Evolutionary conservation across 2,888 invertebrate genomes (phyloP).

Genomic region (Hecatera dysodea): DNA sequence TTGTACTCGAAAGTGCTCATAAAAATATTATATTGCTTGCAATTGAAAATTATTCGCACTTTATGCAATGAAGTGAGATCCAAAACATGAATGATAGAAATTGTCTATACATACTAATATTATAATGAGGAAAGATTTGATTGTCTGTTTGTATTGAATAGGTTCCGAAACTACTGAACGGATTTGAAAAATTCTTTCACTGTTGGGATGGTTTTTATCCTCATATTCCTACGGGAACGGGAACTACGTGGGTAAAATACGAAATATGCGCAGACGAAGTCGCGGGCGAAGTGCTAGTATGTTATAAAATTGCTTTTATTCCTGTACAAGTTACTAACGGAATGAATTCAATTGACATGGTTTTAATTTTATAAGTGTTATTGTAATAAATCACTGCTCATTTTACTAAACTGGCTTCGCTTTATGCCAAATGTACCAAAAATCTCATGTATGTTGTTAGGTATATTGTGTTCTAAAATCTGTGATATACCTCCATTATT

Average conservation of each 20-base stretch:
- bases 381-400: neutral
- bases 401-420: neutral
- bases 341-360: neutral
- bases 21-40: neutral
- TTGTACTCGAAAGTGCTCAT: conserved; percentile 3
- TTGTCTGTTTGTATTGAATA: no score
- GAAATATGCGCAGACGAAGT: no score
- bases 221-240: no score
- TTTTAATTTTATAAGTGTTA: neutral
- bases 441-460: conserved; percentile 16
- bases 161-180: no score
- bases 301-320: neutral
- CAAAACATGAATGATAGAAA: neutral
- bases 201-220: no score
- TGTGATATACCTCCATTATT: conserved; percentile 48
- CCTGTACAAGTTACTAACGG: no score
- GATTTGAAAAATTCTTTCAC: no score
- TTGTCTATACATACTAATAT: no score
- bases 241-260: no score
- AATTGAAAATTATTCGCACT: neutral
- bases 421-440: conserved; percentile 7
- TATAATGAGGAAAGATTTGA: no score
- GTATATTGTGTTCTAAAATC: conserved; percentile 43
- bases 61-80: neutral
- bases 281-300: no score